Evolutionary conservation across 2,113 vertebrate species (phyloP).

Genomic region (Penelope pileata): DNA sequence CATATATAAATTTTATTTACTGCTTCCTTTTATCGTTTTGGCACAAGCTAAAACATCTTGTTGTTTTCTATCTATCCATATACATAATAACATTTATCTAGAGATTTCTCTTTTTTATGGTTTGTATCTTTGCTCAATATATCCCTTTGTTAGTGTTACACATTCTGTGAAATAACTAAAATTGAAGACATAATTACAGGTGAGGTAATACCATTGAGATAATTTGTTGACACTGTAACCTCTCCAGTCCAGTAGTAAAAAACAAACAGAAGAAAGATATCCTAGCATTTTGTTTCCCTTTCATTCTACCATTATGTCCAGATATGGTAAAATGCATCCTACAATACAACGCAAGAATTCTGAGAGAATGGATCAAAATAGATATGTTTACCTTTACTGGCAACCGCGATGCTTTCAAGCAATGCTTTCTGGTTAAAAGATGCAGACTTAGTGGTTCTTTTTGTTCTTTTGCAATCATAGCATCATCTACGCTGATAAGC

Average conservation of each 20-base stretch:
- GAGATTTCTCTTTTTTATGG: not conserved
- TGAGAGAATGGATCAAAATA: not conserved
- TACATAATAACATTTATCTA: not conserved
- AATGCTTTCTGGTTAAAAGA: slow-evolving; percentile 12
- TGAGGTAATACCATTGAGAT: not conserved
- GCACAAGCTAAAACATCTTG: not conserved
- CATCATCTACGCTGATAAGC: not conserved
- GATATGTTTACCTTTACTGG: not conserved
- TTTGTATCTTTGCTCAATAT: not conserved
- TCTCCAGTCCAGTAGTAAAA: not conserved
- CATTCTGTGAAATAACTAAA: not conserved
- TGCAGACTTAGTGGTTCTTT: not conserved
- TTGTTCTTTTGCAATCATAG: slow-evolving; percentile 4
- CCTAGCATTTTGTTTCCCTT: not conserved
- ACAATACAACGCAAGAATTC: not conserved
- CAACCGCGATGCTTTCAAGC: not conserved
- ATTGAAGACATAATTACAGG: slow-evolving; percentile 19
- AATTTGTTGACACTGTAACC: not conserved
- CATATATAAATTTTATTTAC: slow-evolving; percentile 15
- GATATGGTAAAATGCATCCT: not conserved
- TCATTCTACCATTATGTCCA: not conserved
- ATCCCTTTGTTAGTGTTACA: not conserved
- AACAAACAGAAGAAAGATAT: not conserved
- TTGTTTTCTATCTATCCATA: not conserved
- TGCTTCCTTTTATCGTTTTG: not conserved